These are phyloP conservation scores for Oscarella lobularis DNA, from an alignment of 37 sponge, comb jelly and placozoan species.

Conservation along the genomic window DNA sequence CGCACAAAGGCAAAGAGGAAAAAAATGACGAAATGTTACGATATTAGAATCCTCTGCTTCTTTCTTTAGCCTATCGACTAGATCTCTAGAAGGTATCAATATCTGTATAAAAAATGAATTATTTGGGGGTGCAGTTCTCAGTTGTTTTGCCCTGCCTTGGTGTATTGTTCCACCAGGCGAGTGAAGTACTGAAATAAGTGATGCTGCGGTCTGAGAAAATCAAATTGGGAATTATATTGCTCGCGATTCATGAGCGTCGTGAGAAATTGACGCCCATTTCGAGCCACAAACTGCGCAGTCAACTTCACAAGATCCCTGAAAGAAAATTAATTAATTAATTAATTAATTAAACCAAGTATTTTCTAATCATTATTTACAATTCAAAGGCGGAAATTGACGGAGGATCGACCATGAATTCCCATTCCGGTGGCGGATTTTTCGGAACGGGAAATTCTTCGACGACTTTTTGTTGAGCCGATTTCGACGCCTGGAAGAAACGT, in stretches of 20 bases:
- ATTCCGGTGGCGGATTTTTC: slow-evolving; percentile 83
- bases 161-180: slow-evolving; percentile 95
- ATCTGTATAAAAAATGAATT: slow-evolving; percentile 22
- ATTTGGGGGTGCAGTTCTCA: background rate
- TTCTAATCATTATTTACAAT: slow-evolving; percentile 34
- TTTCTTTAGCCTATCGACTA: slow-evolving; percentile 11
- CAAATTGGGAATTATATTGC: slow-evolving; percentile 91
- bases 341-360: background rate
- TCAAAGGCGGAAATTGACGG: slow-evolving; percentile 84
- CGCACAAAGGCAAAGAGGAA: too few species aligned
- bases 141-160: slow-evolving; percentile 28
- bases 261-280: slow-evolving; percentile 80
- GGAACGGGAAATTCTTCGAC: slow-evolving; percentile 62
- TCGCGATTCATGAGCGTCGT: slow-evolving; percentile 83
- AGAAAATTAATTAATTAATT: background rate
- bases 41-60: slow-evolving; percentile 28
- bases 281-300: slow-evolving; percentile 94
- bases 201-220: slow-evolving; percentile 91
- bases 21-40: slow-evolving; percentile 19
- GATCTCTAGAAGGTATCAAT: slow-evolving; percentile 29
- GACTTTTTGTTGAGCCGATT: slow-evolving; percentile 20
- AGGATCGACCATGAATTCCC: slow-evolving; percentile 68
- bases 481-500: background rate
- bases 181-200: slow-evolving; percentile 85
- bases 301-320: slow-evolving; percentile 86